Percentiles rank a stretch among this genome's conserved stretches.
phyloP scores from a whole-genome alignment of 1,140 invertebrate genomes.

The Teleogryllus occipitalis region DNA sequence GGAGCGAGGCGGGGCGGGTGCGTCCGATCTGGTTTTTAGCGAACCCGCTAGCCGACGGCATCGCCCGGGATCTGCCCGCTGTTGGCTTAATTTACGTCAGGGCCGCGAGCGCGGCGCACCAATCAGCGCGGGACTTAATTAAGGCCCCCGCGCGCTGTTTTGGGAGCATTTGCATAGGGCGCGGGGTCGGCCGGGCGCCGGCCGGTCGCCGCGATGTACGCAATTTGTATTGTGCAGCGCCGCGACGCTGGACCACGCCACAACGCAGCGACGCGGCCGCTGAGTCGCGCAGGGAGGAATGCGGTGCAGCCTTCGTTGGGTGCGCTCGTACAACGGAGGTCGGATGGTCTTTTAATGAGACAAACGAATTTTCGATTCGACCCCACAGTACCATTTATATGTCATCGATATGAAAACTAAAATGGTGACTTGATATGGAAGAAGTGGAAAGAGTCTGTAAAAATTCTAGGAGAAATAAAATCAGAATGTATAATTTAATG shows the following conservation, averaged over 20 bases:
- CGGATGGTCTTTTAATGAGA: too few species aligned
- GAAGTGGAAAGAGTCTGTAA: too few species aligned
- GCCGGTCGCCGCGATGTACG: background rate
- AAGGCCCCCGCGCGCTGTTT: background rate
- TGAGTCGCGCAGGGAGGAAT: too few species aligned
- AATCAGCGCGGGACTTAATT: background rate
- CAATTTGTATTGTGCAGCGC: background rate
- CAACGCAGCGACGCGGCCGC: too few species aligned
- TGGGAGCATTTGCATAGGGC: background rate
- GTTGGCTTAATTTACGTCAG: background rate
- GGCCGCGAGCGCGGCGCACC: background rate
- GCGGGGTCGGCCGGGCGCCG: background rate
- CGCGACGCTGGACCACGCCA: background rate
- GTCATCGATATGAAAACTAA: too few species aligned
- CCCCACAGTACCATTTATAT: too few species aligned
- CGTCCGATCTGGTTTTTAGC: background rate
- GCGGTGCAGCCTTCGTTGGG: background rate
- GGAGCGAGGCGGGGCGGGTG: too few species aligned
- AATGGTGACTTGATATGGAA: too few species aligned
- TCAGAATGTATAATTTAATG: too few species aligned
- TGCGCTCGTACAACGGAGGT: background rate
- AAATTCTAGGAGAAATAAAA: too few species aligned
- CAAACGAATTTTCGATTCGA: too few species aligned
- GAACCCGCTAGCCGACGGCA: background rate
- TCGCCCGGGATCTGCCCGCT: background rate